Conservation (phyloP, 2,797 vertebrate species). For the Todus mexicanus region DNA sequence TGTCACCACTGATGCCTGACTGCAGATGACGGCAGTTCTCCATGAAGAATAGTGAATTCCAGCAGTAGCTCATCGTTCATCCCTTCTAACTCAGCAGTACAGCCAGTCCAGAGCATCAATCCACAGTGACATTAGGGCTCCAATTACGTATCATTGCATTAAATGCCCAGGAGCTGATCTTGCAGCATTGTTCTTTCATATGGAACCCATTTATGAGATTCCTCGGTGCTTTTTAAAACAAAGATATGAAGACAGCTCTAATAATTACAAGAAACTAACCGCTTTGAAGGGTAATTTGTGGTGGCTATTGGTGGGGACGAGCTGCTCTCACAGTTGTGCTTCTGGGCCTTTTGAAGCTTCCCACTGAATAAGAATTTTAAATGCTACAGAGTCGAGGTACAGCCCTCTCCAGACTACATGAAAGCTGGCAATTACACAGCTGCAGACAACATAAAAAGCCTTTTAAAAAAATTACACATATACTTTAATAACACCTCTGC, state of each 20-base stretch:
- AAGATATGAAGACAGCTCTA: not conserved
- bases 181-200: not conserved
- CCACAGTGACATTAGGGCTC: not conserved
- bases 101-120: not conserved
- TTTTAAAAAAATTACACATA: not conserved
- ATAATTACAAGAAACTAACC: not conserved
- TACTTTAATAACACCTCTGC: not conserved
- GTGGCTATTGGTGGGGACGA: not conserved
- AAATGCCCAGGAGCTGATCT: not conserved
- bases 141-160: not conserved
- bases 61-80: not conserved
- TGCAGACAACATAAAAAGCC: not conserved
- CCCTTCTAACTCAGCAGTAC: not conserved
- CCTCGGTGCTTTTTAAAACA: not conserved
- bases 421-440: conserved; percentile 45
- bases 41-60: not conserved
- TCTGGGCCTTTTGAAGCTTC: not conserved
- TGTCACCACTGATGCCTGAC: not conserved
- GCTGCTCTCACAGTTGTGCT: not conserved
- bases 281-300: not conserved
- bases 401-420: not conserved
- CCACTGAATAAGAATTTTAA: not conserved
- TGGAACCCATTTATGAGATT: not conserved
- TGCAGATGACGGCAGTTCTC: not conserved
- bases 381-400: not conserved